Percentiles rank a stretch among this genome's conserved stretches.
Conservation (phyloP, 2,888 invertebrate species). For the Cosmia pyralina region DNA sequence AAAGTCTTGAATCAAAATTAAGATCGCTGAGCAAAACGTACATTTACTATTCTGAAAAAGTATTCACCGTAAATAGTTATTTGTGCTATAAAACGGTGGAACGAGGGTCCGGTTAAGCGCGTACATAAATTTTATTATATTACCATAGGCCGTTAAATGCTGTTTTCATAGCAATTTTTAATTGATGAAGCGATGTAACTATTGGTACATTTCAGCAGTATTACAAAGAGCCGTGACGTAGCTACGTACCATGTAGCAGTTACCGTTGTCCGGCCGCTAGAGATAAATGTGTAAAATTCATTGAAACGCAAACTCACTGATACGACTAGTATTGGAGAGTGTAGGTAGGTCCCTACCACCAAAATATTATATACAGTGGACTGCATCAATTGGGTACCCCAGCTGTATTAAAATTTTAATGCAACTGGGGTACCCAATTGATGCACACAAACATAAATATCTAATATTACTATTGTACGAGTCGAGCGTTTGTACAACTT, state of each 20-base stretch:
- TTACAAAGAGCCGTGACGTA: constrained; percentile 22
- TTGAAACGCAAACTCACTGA: constrained; percentile 56
- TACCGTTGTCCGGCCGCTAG: constrained; percentile 19
- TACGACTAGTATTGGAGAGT: constrained; percentile 5
- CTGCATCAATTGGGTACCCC: no score
- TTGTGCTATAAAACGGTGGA: constrained; percentile 39
- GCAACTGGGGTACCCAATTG: no score
- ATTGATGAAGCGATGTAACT: constrained; percentile 45
- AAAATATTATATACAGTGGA: not conserved
- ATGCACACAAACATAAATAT: constrained; percentile 10
- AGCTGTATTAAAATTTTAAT: no score
- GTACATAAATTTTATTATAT: constrained; percentile 57
- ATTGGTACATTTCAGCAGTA: constrained; percentile 40
- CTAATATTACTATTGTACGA: constrained; percentile 21
- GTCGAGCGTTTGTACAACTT: constrained; percentile 28
- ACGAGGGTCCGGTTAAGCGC: constrained; percentile 54
- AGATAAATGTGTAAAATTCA: constrained; percentile 54
- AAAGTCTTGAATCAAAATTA: constrained; percentile 69
- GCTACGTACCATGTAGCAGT: constrained; percentile 23
- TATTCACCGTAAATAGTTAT: constrained; percentile 55
- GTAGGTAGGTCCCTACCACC: not conserved
- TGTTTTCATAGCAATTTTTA: constrained; percentile 57
- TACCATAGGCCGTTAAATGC: constrained; percentile 51
- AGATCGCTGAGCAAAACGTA: constrained; percentile 57
- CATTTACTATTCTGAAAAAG: constrained; percentile 57